phyloP scores from a whole-genome alignment of 2,113 vertebrate species.

The Peucedramus taeniatus region DNA sequence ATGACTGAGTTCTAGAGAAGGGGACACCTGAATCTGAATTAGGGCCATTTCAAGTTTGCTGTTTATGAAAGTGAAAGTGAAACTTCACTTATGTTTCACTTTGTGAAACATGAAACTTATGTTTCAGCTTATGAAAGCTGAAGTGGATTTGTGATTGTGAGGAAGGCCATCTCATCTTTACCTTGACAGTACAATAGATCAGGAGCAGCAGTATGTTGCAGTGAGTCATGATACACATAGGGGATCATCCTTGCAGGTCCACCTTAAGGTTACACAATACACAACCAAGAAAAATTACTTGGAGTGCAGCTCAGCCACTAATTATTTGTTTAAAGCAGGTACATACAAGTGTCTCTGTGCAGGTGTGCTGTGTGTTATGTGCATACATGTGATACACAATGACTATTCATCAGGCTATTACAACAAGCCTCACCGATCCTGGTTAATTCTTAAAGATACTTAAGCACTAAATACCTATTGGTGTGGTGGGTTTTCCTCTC shows the following conservation, averaged over 20 bases:
- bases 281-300: not conserved
- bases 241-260: not conserved
- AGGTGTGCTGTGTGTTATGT: not conserved
- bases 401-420: not conserved
- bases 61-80: too few species aligned
- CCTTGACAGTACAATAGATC: not conserved
- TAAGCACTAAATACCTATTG: not conserved
- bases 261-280: not conserved
- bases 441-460: not conserved
- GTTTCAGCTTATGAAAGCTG: too few species aligned
- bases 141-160: not conserved
- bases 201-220: not conserved
- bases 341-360: not conserved
- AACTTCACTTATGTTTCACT: too few species aligned
- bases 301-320: not conserved
- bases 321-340: not conserved
- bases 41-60: not conserved
- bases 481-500: not conserved
- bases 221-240: not conserved
- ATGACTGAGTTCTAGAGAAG: not conserved
- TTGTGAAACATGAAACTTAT: too few species aligned
- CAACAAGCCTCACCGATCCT: not conserved
- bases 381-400: not conserved
- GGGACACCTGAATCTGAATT: not conserved
- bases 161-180: not conserved